Base-by-base conservation (phyloP, 2,113 vertebrate genomes). In the Ia io region DNA sequence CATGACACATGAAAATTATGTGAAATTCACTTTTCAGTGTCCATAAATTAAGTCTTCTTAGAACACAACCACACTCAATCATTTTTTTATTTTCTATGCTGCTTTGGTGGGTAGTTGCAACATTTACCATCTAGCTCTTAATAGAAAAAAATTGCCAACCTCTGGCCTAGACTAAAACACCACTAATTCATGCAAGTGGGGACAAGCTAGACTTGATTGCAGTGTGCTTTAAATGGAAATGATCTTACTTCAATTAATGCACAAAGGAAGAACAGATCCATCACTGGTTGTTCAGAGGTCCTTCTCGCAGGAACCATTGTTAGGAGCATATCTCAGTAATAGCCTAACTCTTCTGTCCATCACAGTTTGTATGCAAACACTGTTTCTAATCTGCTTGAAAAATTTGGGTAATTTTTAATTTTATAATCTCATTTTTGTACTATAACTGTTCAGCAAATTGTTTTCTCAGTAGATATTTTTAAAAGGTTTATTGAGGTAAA, bases 1-100 rank as follows among this genome's bases (percentile, higher is more conserved):
- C 23, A 14, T 96, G 59, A 61, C 37, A 63, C 4, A 17, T 65
- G 42, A 56, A 70, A 82, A 65, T 86, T 17, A 67, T 44, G 37
- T 92, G 53, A 92, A 71, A 92, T 82, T 90, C 69, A 69, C 44
- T 69, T 86, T 83, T 88, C 59, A 73, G 2, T 47, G 35, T 91
- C 61, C 16, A 40, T 79, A 51, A 79, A 63, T 71, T 25, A 84
- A 70, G 10, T 53, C 56, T 90, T 73, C 14, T 51, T 78, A 88
- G 88, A 37, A 42, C 7, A 11, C 8, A 14, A 20, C 8, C 13
- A 71, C 2, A 40, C 3, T 61, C 4, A 28, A 40, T 90, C 20
- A 40, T 76, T 79, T 73, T 3, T 47, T 84, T 79, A 4, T 79
- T 94, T 80, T 79, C 79, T 90, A 9, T 49, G 5, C 28, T 71